Evolutionary conservation across 2,113 vertebrate species (phyloP).

Genomic region (Cavia aperea): DNA sequence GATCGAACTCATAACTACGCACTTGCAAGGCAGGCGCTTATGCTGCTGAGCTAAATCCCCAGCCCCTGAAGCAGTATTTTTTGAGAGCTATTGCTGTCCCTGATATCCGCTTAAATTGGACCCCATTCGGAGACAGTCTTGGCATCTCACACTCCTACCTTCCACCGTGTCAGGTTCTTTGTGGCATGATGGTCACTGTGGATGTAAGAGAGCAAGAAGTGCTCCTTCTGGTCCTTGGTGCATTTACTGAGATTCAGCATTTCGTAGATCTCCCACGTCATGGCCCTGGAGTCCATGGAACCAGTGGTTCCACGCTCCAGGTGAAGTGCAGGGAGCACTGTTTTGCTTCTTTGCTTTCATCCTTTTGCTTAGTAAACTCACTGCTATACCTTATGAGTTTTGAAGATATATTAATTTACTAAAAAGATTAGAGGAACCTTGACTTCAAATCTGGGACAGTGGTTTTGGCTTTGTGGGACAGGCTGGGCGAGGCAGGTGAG

Average conservation of each 20-base stretch:
- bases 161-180: slow-evolving; percentile 95
- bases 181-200: slow-evolving; percentile 88
- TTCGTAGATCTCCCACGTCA: slow-evolving; percentile 96
- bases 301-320: slow-evolving; percentile 99
- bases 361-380: slow-evolving; percentile 95
- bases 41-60: too few relatives aligned
- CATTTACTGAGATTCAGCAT: slow-evolving; percentile 97
- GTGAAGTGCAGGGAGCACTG: slow-evolving; percentile 96
- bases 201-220: slow-evolving; percentile 94
- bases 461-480: neutral
- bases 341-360: slow-evolving; percentile 92
- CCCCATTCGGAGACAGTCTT: slow-evolving; percentile 95
- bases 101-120: slow-evolving; percentile 96
- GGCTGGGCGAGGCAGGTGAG: neutral
- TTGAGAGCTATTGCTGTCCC: slow-evolving; percentile 99
- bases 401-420: neutral
- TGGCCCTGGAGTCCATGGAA: slow-evolving; percentile 93
- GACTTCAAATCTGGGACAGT: neutral
- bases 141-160: slow-evolving; percentile 99
- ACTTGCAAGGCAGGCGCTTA: too few relatives aligned
- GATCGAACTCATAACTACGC: too few relatives aligned
- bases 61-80: slow-evolving; percentile 4
- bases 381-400: slow-evolving; percentile 77
- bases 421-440: neutral
- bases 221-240: slow-evolving; percentile 95